These are phyloP conservation scores for Thamnophis elegans DNA, from an alignment of 2,797 vertebrate genomes.

Conservation along the genomic window DNA sequence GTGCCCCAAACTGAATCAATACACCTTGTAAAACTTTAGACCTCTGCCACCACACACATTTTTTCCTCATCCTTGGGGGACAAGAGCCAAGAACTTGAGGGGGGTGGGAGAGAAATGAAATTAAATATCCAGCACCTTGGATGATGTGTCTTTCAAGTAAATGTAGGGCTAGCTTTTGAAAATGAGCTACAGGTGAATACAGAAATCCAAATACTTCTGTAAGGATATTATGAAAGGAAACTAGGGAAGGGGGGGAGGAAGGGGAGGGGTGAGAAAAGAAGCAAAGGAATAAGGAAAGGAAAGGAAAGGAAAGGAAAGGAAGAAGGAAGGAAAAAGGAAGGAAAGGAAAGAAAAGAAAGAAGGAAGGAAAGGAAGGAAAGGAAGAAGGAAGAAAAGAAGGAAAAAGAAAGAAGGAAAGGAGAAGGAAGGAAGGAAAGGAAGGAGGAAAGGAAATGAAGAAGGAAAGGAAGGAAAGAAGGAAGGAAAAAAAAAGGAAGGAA, in stretches of 20 bases:
- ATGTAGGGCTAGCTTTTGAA: constrained; percentile 58
- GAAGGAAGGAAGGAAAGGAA: no score
- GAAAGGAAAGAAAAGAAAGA: no score
- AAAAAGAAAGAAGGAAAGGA: no score
- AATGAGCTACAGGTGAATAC: constrained; percentile 48
- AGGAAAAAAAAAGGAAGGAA: no score
- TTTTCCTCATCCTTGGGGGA: constrained; percentile 40
- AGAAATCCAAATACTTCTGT: constrained; percentile 23
- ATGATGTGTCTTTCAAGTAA: constrained; percentile 43
- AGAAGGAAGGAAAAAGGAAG: no score
- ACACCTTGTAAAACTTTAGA: constrained; percentile 52
- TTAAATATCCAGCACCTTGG: constrained; percentile 17
- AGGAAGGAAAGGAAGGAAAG: no score
- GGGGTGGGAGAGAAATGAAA: constrained; percentile 51
- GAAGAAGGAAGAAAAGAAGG: no score
- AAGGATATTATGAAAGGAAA: constrained; percentile 46
- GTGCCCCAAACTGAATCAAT: constrained; percentile 48
- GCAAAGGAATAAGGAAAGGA: no score
- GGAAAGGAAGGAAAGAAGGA: no score
- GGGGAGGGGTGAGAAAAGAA: no score
- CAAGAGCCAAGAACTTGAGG: constrained; percentile 40
- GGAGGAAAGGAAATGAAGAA: no score
- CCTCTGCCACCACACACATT: constrained; percentile 52
- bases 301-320: no score
- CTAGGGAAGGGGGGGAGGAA: constrained; percentile 39